These are phyloP conservation scores for Drosophila asahinai DNA, from an alignment of 1,140 invertebrate genomes.

Conservation along the genomic window DNA sequence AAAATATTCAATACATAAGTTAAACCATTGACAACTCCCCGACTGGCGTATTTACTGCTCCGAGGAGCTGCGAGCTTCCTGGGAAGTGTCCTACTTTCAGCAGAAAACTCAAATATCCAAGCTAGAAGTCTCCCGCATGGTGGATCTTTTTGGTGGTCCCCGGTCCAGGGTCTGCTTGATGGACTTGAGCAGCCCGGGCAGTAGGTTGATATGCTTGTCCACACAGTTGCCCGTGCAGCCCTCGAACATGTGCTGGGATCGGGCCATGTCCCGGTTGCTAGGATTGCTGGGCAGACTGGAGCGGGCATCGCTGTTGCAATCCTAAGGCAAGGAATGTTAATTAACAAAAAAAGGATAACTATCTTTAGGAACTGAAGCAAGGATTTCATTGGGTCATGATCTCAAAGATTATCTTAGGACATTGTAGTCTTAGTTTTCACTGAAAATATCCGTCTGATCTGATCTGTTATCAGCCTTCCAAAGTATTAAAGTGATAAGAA, in stretches of 20 bases:
- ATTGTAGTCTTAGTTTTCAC: background rate
- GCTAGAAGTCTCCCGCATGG: background rate
- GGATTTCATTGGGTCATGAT: too few species aligned
- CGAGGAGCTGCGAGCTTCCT: background rate
- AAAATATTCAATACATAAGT: slow-evolving; percentile 65
- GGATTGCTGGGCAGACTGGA: slow-evolving; percentile 90
- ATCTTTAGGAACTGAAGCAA: background rate
- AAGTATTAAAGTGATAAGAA: too few species aligned
- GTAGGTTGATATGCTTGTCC: slow-evolving; percentile 90
- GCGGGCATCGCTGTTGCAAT: slow-evolving; percentile 92
- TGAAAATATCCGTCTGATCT: too few species aligned
- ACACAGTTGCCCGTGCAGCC: slow-evolving; percentile 94
- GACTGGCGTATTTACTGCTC: slow-evolving; percentile 7
- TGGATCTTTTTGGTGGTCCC: slow-evolving; percentile 40
- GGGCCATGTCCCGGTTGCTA: slow-evolving; percentile 88
- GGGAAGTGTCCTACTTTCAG: background rate
- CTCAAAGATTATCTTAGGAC: too few species aligned
- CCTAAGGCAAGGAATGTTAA: slow-evolving; percentile 28
- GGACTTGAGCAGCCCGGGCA: slow-evolving; percentile 91
- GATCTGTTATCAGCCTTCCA: too few species aligned
- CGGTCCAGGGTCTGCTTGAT: slow-evolving; percentile 89
- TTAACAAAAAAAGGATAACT: background rate
- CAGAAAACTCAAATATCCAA: slow-evolving; percentile 1
- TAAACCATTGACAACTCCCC: slow-evolving; percentile 19
- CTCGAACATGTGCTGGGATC: slow-evolving; percentile 91